Conservation (phyloP, 2,888 invertebrate species). For the Synergus itoensis region DNA sequence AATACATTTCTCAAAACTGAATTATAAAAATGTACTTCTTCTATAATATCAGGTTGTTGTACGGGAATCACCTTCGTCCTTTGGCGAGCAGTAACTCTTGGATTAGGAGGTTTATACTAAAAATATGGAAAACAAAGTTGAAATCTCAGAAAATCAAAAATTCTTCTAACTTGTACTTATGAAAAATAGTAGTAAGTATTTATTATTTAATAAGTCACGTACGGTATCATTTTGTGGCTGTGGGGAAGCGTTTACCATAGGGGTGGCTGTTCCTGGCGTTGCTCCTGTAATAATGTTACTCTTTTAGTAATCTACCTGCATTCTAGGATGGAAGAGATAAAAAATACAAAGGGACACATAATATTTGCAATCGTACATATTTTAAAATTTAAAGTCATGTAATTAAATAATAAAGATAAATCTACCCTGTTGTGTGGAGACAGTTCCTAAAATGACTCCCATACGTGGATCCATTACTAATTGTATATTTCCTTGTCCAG, state of each 20-base stretch:
- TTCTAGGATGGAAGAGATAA: conserved; percentile 21
- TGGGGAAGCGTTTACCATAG: conserved; percentile 55
- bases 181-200: neutral
- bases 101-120: conserved; percentile 64
- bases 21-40: conserved; percentile 62
- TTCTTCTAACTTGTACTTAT: neutral
- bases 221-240: conserved; percentile 65
- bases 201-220: conserved; percentile 46
- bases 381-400: conserved; percentile 6
- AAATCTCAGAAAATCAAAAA: conserved; percentile 5
- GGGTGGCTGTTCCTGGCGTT: conserved; percentile 55
- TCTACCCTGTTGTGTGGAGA: conserved; percentile 63
- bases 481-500: conserved; percentile 75
- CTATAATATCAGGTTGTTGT: conserved; percentile 69
- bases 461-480: conserved; percentile 80
- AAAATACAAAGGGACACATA: conserved; percentile 17
- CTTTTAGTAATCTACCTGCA: conserved; percentile 52
- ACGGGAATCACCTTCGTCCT: conserved; percentile 65
- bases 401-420: conserved; percentile 12
- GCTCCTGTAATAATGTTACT: conserved; percentile 55
- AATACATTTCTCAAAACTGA: neutral
- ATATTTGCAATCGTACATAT: conserved; percentile 37
- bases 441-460: conserved; percentile 77
- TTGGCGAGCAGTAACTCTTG: conserved; percentile 60
- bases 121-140: conserved; percentile 42